Percentiles rank a stretch among this genome's conserved stretches.
Evolutionary conservation across 2,888 invertebrate species (phyloP).

Genomic region (Pachycephus smyrnensis): DNA sequence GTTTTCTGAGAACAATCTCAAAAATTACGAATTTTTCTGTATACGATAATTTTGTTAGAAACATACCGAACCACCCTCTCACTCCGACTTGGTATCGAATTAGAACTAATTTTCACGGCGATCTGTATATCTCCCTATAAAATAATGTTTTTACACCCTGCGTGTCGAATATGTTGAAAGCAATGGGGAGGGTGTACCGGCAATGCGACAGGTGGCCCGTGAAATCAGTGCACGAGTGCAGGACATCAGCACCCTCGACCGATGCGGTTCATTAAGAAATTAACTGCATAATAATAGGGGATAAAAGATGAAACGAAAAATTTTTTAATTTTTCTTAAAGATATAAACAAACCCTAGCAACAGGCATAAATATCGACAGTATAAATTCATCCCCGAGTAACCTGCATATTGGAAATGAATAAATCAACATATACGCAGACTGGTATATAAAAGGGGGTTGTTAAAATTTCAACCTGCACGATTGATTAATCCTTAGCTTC

Average conservation of each 20-base stretch:
- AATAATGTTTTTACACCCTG: slow-evolving; percentile 58
- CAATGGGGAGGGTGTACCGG: slow-evolving; percentile 47
- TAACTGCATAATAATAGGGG: slow-evolving; percentile 56
- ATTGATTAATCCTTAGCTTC: not conserved
- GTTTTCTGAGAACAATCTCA: not conserved
- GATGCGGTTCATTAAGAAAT: slow-evolving; percentile 57
- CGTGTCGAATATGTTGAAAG: slow-evolving; percentile 57
- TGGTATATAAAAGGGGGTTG: not conserved
- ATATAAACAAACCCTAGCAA: not conserved
- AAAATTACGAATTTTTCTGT: not conserved
- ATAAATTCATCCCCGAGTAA: not conserved
- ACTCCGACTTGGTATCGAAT: slow-evolving; percentile 24
- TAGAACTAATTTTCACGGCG: slow-evolving; percentile 33
- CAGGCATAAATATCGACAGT: not conserved
- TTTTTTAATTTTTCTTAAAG: not conserved
- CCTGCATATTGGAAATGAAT: not conserved
- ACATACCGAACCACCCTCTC: not conserved
- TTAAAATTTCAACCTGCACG: not conserved
- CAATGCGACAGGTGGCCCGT: slow-evolving; percentile 66
- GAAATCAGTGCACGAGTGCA: slow-evolving; percentile 63
- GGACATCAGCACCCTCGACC: slow-evolving; percentile 43
- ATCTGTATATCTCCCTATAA: slow-evolving; percentile 26
- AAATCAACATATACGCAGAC: not conserved
- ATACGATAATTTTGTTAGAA: not conserved
- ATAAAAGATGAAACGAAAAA: not conserved